These are phyloP conservation scores for Megalops atlanticus DNA, from an alignment of 2,113 vertebrate genomes.

Conservation along the genomic window DNA sequence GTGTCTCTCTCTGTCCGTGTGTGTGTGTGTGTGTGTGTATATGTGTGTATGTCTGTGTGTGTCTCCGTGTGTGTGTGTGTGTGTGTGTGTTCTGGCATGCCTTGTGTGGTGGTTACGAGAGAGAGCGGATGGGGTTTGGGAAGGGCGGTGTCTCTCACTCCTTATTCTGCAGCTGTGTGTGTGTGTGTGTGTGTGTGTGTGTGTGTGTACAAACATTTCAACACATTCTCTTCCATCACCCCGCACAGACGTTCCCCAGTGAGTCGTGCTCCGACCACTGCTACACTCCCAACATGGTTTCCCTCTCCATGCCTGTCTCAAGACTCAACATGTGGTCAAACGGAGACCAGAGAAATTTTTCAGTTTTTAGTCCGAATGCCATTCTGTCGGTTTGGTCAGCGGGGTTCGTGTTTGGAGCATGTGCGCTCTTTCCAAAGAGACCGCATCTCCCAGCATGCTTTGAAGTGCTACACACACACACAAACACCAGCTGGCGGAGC, in stretches of 20 bases:
- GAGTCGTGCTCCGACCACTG: not conserved
- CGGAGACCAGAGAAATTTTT: not conserved
- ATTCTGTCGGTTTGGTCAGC: slow-evolving; percentile 57
- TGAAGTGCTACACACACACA: slow-evolving; percentile 51
- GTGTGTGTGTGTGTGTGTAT: not conserved
- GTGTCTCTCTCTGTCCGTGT: too few species aligned
- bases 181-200: too few species aligned
- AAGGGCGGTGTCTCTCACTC: slow-evolving; percentile 50
- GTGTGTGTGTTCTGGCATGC: slow-evolving; percentile 30
- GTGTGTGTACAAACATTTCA: slow-evolving; percentile 52
- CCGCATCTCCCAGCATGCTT: slow-evolving; percentile 56
- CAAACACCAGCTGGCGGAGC: slow-evolving; percentile 54
- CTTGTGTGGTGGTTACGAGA: slow-evolving; percentile 56
- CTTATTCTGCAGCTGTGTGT: slow-evolving; percentile 66
- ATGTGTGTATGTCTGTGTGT: not conserved
- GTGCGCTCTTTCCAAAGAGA: slow-evolving; percentile 51
- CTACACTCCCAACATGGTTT: not conserved
- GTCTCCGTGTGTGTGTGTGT: slow-evolving; percentile 39
- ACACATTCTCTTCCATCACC: slow-evolving; percentile 43
- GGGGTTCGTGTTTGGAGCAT: slow-evolving; percentile 46
- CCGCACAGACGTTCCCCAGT: not conserved
- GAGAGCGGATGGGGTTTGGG: slow-evolving; percentile 62
- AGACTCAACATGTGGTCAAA: not conserved
- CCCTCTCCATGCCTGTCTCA: not conserved
- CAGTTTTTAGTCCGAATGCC: not conserved